These are phyloP conservation scores for Gorsachius goisagi DNA, from an alignment of 2,113 vertebrate genomes.

Conservation along the genomic window DNA sequence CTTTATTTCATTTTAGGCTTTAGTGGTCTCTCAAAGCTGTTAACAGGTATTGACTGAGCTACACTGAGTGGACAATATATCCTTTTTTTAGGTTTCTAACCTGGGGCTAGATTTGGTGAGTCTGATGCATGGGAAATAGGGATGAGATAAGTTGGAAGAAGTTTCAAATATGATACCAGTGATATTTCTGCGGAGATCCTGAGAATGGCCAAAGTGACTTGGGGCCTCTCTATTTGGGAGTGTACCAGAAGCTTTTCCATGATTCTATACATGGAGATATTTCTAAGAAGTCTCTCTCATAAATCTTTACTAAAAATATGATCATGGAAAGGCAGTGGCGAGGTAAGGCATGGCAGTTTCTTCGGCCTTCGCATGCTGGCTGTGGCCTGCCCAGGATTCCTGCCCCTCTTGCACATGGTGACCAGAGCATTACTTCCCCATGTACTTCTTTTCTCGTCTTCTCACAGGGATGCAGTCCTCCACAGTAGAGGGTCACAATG, in stretches of 20 bases:
- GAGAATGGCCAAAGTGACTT: not conserved
- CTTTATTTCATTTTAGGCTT: not conserved
- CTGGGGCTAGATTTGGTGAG: not conserved
- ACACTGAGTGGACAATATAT: not conserved
- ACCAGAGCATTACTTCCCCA: not conserved
- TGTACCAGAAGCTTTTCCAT: not conserved
- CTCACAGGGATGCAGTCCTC: not conserved
- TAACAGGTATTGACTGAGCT: not conserved
- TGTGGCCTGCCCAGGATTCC: not conserved
- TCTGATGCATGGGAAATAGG: not conserved
- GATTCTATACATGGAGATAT: not conserved
- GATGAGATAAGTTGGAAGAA: not conserved
- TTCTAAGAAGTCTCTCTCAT: not conserved
- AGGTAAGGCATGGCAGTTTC: not conserved
- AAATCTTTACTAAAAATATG: not conserved
- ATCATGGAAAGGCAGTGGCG: not conserved
- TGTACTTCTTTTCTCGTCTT: not conserved
- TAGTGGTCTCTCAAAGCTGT: not conserved
- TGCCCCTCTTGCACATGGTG: not conserved
- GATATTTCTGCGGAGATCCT: not conserved
- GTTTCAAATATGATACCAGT: not conserved
- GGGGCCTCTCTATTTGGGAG: not conserved
- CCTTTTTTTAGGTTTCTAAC: not conserved
- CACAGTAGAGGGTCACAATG: fast-evolving
- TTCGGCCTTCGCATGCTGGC: not conserved